Evolutionary conservation across 2,113 vertebrate genomes (phyloP).

Genomic region (Anguilla rostrata): DNA sequence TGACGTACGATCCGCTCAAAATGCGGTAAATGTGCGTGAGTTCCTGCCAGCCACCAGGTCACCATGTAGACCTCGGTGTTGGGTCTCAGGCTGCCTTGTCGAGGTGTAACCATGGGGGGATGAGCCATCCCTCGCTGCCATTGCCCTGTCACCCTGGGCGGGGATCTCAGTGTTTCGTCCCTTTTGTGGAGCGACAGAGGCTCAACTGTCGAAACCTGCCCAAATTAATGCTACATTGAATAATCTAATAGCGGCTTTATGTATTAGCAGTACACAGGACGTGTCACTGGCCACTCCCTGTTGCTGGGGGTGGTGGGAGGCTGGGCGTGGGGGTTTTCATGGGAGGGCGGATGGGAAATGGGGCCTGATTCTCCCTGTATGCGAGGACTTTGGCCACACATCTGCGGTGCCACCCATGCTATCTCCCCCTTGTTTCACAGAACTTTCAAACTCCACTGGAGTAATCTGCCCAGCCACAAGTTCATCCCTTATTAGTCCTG

Average conservation of each 20-base stretch:
- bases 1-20: background rate
- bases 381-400: conserved; percentile 47
- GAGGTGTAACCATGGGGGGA: background rate
- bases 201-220: background rate
- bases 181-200: background rate
- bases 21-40: background rate
- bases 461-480: conserved; percentile 41
- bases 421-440: conserved; percentile 37
- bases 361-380: conserved; percentile 33
- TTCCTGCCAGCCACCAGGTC: background rate
- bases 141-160: background rate
- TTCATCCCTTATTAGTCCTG: conserved; percentile 56
- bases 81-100: background rate
- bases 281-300: conserved; percentile 57
- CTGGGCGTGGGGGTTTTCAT: no score
- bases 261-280: conserved; percentile 37
- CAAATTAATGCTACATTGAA: conserved; percentile 56
- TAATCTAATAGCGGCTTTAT: conserved; percentile 47
- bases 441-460: conserved; percentile 58
- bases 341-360: background rate
- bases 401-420: conserved; percentile 40
- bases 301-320: conserved; percentile 39
- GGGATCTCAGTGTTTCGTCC: background rate
- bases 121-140: background rate
- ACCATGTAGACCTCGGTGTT: background rate